phyloP scores from a whole-genome alignment of 2,888 invertebrate genomes.

The Drosophila birchii region DNA sequence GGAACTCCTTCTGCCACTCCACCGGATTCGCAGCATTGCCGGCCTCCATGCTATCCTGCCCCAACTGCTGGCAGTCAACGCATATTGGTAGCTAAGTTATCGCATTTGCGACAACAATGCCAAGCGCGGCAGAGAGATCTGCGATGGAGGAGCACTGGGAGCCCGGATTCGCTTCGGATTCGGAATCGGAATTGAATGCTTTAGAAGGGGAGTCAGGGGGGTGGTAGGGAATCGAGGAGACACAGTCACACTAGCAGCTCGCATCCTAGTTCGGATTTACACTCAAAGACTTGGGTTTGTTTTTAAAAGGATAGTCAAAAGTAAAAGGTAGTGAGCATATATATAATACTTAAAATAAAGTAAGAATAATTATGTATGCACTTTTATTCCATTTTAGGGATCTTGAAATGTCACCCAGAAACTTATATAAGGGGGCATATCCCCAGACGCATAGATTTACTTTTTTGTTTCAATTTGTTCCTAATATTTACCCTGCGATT shows the following conservation, averaged over 20 bases:
- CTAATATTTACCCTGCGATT: background rate
- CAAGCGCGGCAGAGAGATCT: slow-evolving; percentile 45
- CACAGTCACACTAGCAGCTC: slow-evolving; percentile 35
- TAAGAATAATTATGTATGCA: too few species aligned
- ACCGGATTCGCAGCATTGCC: background rate
- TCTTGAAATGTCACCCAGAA: too few species aligned
- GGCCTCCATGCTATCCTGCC: slow-evolving; percentile 6
- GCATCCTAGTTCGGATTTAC: slow-evolving; percentile 29
- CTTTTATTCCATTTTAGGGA: too few species aligned
- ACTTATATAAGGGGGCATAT: background rate
- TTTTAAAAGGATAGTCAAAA: background rate
- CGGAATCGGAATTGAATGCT: slow-evolving; percentile 40
- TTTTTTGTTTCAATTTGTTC: too few species aligned
- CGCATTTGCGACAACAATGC: slow-evolving; percentile 81
- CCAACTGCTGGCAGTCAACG: slow-evolving; percentile 69
- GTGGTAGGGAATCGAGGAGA: slow-evolving; percentile 11
- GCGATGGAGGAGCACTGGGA: slow-evolving; percentile 34
- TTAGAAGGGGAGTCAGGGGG: slow-evolving; percentile 17
- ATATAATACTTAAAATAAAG: too few species aligned
- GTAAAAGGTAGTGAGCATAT: too few species aligned
- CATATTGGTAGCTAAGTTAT: slow-evolving; percentile 80
- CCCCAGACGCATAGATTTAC: background rate
- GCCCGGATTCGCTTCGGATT: slow-evolving; percentile 26
- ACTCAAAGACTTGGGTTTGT: background rate
- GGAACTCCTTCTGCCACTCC: slow-evolving; percentile 21